These are phyloP conservation scores for Theretra japonica DNA, from an alignment of 2,888 invertebrate species.

Conservation along the genomic window DNA sequence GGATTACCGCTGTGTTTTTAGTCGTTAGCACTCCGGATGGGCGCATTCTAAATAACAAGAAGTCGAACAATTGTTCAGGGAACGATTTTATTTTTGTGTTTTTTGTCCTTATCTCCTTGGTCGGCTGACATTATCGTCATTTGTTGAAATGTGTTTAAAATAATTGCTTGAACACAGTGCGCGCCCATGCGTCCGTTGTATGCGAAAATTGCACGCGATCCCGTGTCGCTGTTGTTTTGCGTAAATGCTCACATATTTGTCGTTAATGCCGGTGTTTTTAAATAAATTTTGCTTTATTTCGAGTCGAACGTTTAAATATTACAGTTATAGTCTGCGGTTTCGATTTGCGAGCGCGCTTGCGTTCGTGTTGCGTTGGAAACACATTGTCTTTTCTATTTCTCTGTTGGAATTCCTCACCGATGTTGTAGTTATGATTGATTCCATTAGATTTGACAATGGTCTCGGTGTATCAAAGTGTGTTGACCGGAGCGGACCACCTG, in stretches of 20 bases:
- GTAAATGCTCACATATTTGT: conserved; percentile 83
- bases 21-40: conserved; percentile 33
- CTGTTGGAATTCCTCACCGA: conserved; percentile 50
- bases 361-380: conserved; percentile 43
- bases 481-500: conserved; percentile 77
- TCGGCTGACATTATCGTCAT: conserved; percentile 80
- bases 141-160: conserved; percentile 85
- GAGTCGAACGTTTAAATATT: conserved; percentile 50
- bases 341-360: conserved; percentile 39
- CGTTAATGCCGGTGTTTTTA: conserved; percentile 69
- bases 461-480: conserved; percentile 79
- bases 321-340: conserved; percentile 58
- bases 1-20: conserved; percentile 24
- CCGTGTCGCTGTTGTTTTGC: conserved; percentile 66
- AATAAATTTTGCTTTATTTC: conserved; percentile 57
- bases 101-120: conserved; percentile 71
- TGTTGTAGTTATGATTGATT: conserved; percentile 80
- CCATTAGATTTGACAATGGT: conserved; percentile 73
- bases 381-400: conserved; percentile 42
- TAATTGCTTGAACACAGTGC: conserved; percentile 78
- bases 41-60: conserved; percentile 53
- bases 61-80: conserved; percentile 66
- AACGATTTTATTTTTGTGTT: conserved; percentile 62
- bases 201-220: conserved; percentile 81
- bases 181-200: conserved; percentile 74